phyloP scores from a whole-genome alignment of 2,888 invertebrate species.

The Cosmopolites sordidus region DNA sequence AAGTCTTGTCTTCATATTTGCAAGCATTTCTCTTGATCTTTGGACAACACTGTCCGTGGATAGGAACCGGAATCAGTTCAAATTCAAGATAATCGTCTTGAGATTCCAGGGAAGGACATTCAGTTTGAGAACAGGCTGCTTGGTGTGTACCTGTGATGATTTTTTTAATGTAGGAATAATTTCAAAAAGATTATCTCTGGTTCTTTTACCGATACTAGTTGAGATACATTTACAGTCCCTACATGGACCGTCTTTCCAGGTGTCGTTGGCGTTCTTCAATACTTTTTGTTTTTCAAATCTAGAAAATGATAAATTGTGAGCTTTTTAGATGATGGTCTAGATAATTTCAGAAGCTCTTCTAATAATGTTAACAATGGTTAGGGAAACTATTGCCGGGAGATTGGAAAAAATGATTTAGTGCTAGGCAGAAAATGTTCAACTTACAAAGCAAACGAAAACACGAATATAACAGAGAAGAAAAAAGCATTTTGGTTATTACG shows the following conservation, averaged over 20 bases:
- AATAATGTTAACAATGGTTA: background rate
- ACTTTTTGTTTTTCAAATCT: conserved; percentile 49
- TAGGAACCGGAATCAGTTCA: conserved; percentile 52
- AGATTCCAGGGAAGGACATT: conserved; percentile 51
- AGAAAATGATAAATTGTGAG: too few relatives aligned
- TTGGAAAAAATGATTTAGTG: too few relatives aligned
- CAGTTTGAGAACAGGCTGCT: conserved; percentile 50
- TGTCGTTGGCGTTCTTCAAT: conserved; percentile 56
- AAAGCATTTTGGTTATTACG: background rate
- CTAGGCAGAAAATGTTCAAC: too few relatives aligned
- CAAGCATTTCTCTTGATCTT: conserved; percentile 57
- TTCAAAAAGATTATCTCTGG: too few relatives aligned
- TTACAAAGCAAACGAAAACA: too few relatives aligned
- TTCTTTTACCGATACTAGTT: conserved; percentile 32
- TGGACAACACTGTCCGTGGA: conserved; percentile 64
- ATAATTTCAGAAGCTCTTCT: background rate
- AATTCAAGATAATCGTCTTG: conserved; percentile 53
- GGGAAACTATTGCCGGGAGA: too few relatives aligned
- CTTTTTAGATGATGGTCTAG: background rate
- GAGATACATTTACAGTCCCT: conserved; percentile 58
- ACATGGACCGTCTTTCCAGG: conserved; percentile 70
- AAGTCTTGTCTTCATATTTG: conserved; percentile 45
- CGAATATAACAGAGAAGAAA: too few relatives aligned
- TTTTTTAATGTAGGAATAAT: too few relatives aligned
- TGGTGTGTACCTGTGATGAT: conserved; percentile 25